Conservation (phyloP, 1,140 invertebrate species). For the Drosophila lini region DNA sequence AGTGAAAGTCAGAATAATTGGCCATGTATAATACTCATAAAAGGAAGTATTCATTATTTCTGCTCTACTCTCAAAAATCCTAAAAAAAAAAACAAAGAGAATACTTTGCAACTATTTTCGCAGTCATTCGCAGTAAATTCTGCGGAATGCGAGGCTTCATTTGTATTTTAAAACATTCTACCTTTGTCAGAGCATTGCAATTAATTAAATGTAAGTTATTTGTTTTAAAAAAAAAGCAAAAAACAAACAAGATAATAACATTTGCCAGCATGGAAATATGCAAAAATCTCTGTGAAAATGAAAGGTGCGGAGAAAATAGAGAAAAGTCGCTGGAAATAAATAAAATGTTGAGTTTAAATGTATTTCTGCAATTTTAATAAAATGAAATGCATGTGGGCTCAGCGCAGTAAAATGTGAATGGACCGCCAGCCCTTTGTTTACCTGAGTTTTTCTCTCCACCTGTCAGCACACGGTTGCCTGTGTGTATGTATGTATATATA, state of each 20-base stretch:
- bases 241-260: slow-evolving; percentile 20
- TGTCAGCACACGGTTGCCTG: slow-evolving; percentile 12
- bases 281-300: slow-evolving; percentile 42
- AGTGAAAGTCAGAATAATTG: neutral
- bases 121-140: slow-evolving; percentile 2
- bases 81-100: neutral
- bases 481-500: neutral
- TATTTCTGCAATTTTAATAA: slow-evolving; percentile 80
- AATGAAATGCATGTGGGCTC: slow-evolving; percentile 76
- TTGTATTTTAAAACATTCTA: slow-evolving; percentile 14
- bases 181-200: slow-evolving; percentile 19
- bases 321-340: slow-evolving; percentile 36
- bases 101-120: neutral
- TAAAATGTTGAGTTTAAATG: slow-evolving; percentile 70
- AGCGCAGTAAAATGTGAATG: slow-evolving; percentile 67
- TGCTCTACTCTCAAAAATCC: neutral
- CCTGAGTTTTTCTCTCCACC: slow-evolving; percentile 17
- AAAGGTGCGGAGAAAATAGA: slow-evolving; percentile 5
- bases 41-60: neutral
- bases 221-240: slow-evolving; percentile 19
- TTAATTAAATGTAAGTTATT: slow-evolving; percentile 61
- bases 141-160: slow-evolving; percentile 6
- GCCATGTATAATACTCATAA: neutral
- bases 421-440: slow-evolving; percentile 47
- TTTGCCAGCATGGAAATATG: slow-evolving; percentile 26